Percentiles rank a stretch among this genome's conserved stretches.
Conservation (phyloP, 2,888 invertebrate genomes). For the Drosophila putrida region DNA sequence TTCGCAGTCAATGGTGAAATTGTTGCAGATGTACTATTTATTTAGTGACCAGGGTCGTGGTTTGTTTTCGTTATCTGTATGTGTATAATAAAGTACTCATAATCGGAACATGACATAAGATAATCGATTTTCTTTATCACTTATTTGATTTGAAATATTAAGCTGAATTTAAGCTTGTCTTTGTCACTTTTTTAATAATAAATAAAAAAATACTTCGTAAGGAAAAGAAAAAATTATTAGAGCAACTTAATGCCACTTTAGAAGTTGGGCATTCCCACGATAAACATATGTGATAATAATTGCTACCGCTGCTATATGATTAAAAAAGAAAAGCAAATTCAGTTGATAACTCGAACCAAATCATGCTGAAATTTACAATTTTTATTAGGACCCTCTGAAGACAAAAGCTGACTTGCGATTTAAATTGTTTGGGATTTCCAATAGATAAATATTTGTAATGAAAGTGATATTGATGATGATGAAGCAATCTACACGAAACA, state of each 20-base stretch:
- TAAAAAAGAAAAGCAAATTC: not conserved
- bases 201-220: no score
- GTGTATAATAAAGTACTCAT: not conserved
- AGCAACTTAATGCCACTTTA: no score
- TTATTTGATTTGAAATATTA: no score
- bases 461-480: no score
- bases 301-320: not conserved
- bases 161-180: no score
- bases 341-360: not conserved
- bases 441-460: no score
- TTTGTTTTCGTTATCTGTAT: not conserved
- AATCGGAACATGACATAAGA: not conserved
- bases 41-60: constrained; percentile 26
- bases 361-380: not conserved
- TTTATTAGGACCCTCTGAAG: not conserved
- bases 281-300: not conserved
- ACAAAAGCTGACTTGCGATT: not conserved
- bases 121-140: not conserved
- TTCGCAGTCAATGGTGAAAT: constrained; percentile 24
- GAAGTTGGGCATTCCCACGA: not conserved
- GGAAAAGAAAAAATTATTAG: no score
- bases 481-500: not conserved
- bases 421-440: no score
- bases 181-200: no score
- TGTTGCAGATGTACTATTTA: not conserved